Base-by-base conservation (phyloP, 2,113 vertebrate species). In the Arvicanthis niloticus region DNA sequence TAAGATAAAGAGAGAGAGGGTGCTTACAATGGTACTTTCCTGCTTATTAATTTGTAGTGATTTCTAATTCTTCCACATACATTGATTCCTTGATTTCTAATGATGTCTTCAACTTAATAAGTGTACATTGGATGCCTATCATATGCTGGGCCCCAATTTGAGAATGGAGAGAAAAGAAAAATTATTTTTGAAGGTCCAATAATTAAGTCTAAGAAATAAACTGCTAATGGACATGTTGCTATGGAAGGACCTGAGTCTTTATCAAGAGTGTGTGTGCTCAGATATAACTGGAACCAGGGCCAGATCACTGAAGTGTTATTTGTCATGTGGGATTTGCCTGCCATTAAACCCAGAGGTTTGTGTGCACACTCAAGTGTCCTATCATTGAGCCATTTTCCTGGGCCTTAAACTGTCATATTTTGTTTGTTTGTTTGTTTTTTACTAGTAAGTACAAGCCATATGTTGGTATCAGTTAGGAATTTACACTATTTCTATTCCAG, bases 81-180 rank as follows among this genome's bases (percentile, higher is more conserved):
- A 45, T n/a, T 37, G 42, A 34, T 85, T 19, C 82, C 40, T 92
- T 81, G 29, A 84, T 78, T 95, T 94, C 88, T 48, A 78, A 91
- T 42, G 67, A 34, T 84, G 5, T 88, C 86, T 89, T 89, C 21
- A 48, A 56, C 73, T 75, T 91, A 84, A 51, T 75, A 40, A 58
- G 16, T 82, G 45, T 91, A 91, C 81, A 75, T 17, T 80, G n/a
- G 72, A 17, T 84, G 9, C 34, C 26, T 85, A 19, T 60, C 40
- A 81, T 22, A 42, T 45, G 9, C 48, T 81, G 72, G 24, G 3
- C 45, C 86, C 9, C 85, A 86, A 92, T 3, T 17, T 75, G 56
- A 9, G 40, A 21, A 88, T 51, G 11, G 1, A 58, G 16, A 62
- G 22, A 34, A 78, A 34, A 90, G 37, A 90, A 67, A 65, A 45